Evolutionary conservation across 2,113 vertebrate genomes (phyloP), one percentile per base, ranked within the genome.

Genomic region (Colinus virginianus): DNA sequence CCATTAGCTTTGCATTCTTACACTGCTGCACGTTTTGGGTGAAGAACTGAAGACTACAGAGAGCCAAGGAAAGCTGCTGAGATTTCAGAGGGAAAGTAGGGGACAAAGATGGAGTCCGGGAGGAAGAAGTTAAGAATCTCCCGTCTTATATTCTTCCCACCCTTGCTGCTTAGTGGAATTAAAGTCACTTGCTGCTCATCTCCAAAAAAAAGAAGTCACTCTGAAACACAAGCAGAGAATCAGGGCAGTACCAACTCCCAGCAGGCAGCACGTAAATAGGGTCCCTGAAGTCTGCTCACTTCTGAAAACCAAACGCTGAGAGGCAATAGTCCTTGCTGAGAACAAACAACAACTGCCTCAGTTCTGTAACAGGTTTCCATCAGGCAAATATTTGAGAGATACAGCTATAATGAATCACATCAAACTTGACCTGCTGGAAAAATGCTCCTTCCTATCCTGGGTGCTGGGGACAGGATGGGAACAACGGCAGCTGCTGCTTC

Each of bases 21-120:
- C 19, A 15, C 18, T 28, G 68, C 63, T 76, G 61, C 1, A 11
- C 36, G 46, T 5, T 18, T n/a, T 23, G 32, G 63, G 69, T 62
- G 67, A 26, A 75, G 69, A 38, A 7, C 11, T n/a, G 49, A 53
- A 61, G 11, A 18, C 21, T 0, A 1, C 2, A 38, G 68, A 46
- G 69, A 64, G 63, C 16, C 62, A 72, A 53, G 56, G 75, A 48
- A 38, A 76, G 14, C 2, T 0, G 38, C 46, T 9, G 71, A 69
- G 46, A 64, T 87, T 36, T 56, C 26, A 28, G 26, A 78, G 43
- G 30, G n/a, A 25, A 58, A 8, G 20, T 1, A 23, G 81, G 43
- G 45, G 34, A 59, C 26, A 42, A 85, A 71, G 6, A 74, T 4
- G 25, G 42, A 69, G 68, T 75, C 19, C 59, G 2, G 8, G n/a